These are phyloP conservation scores for Daktulosphaira vitifoliae DNA, from an alignment of 1,140 invertebrate species.

Conservation along the genomic window DNA sequence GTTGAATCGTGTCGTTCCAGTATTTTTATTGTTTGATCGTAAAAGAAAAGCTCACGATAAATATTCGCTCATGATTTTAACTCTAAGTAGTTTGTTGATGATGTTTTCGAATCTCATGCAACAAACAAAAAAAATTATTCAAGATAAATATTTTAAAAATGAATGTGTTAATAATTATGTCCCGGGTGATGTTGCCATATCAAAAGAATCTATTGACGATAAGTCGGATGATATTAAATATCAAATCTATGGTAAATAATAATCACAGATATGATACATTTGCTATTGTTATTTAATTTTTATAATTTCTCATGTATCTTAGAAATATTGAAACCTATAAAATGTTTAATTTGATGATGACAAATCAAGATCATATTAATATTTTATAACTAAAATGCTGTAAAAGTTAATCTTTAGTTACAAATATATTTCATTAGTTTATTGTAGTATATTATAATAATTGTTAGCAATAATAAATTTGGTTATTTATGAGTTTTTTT, in stretches of 20 bases:
- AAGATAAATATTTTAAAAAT: constrained; percentile 23
- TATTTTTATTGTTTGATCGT: neutral
- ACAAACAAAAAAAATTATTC: constrained; percentile 24
- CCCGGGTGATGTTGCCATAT: neutral
- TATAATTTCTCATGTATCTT: constrained; percentile 16
- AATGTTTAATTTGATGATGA: no score
- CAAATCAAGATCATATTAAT: no score
- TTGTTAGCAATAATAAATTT: no score
- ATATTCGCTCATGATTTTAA: constrained; percentile 23
- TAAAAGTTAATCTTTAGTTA: no score
- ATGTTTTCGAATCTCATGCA: constrained; percentile 30
- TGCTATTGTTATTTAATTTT: no score
- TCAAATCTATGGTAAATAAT: constrained; percentile 13
- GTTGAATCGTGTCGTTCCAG: no score
- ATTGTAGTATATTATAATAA: no score
- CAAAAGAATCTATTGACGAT: neutral
- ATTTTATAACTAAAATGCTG: no score
- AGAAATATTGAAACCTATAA: no score
- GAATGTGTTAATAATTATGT: neutral
- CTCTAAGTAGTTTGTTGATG: constrained; percentile 29
- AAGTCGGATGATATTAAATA: constrained; percentile 13
- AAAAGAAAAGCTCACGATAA: neutral
- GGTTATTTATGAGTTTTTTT: no score
- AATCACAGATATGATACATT: no score
- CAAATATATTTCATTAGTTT: no score